Evolutionary conservation across 1,140 invertebrate genomes (phyloP).

Genomic region (Hydropsyche tenuis): DNA sequence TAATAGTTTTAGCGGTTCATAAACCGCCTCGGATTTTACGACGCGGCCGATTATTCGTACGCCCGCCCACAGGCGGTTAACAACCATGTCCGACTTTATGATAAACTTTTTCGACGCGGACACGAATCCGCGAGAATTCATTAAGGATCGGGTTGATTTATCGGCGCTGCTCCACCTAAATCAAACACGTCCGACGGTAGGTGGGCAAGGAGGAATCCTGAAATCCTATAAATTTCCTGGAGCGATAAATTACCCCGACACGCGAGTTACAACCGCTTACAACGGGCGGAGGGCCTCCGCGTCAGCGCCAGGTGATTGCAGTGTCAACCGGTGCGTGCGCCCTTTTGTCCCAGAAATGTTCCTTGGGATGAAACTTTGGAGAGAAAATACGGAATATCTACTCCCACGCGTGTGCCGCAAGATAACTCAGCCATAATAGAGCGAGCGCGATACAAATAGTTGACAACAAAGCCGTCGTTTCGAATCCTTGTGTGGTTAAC

Average conservation of each 20-base stretch:
- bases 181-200: slow-evolving; percentile 24
- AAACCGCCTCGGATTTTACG: background rate
- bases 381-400: too few species aligned
- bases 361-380: too few species aligned
- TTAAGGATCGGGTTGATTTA: slow-evolving; percentile 33
- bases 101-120: slow-evolving; percentile 12
- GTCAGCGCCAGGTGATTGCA: slow-evolving; percentile 27
- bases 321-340: slow-evolving; percentile 8
- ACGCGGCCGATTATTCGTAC: background rate
- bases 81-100: slow-evolving; percentile 11
- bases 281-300: background rate
- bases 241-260: slow-evolving; percentile 30
- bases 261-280: slow-evolving; percentile 35
- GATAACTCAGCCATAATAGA: too few species aligned
- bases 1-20: too few species aligned
- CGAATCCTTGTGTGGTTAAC: too few species aligned
- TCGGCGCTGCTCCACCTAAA: slow-evolving; percentile 18
- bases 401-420: too few species aligned
- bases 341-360: background rate
- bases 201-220: background rate
- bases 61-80: background rate
- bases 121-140: slow-evolving; percentile 18
- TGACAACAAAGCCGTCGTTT: too few species aligned
- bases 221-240: slow-evolving; percentile 35
- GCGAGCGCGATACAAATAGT: too few species aligned